A percentile compares a stretch with the other conserved stretches of the same genome.
These are phyloP conservation scores for Hassar affinis DNA, from an alignment of 2,113 vertebrate species.

Conservation along the genomic window DNA sequence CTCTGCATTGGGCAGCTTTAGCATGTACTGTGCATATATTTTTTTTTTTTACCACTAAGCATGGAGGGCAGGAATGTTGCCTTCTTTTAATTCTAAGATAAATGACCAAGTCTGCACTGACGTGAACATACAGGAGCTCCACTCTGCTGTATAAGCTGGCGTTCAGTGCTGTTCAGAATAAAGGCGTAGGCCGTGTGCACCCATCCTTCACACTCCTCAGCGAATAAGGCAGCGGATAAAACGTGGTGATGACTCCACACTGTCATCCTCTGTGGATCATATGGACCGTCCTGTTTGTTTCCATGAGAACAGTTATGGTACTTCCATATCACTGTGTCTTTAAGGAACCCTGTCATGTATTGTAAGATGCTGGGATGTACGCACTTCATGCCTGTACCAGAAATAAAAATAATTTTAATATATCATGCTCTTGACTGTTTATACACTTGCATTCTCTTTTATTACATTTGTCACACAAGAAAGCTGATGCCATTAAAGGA, in stretches of 20 bases:
- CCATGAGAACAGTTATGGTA: constrained; percentile 66
- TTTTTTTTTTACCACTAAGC: constrained; percentile 45
- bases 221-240: constrained; percentile 1
- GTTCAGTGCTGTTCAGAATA: constrained; percentile 42
- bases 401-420: constrained; percentile 78
- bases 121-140: constrained; percentile 61
- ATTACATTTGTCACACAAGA: not conserved
- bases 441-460: not conserved
- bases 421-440: constrained; percentile 28
- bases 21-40: constrained; percentile 47
- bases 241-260: constrained; percentile 23
- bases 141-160: constrained; percentile 36
- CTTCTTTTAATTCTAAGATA: constrained; percentile 50
- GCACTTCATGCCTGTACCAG: constrained; percentile 69
- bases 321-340: constrained; percentile 64
- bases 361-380: constrained; percentile 70
- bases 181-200: constrained; percentile 13
- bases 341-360: constrained; percentile 68
- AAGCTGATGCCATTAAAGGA: not conserved
- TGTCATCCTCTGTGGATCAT: constrained; percentile 54
- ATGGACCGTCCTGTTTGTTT: constrained; percentile 58
- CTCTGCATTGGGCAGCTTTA: constrained; percentile 46
- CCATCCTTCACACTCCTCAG: constrained; percentile 14
- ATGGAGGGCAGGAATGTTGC: constrained; percentile 39
- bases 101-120: constrained; percentile 74